Percentiles rank a stretch among this genome's conserved stretches.
phyloP scores from a whole-genome alignment of 2,888 invertebrate genomes.

The Mythimna vitellina region DNA sequence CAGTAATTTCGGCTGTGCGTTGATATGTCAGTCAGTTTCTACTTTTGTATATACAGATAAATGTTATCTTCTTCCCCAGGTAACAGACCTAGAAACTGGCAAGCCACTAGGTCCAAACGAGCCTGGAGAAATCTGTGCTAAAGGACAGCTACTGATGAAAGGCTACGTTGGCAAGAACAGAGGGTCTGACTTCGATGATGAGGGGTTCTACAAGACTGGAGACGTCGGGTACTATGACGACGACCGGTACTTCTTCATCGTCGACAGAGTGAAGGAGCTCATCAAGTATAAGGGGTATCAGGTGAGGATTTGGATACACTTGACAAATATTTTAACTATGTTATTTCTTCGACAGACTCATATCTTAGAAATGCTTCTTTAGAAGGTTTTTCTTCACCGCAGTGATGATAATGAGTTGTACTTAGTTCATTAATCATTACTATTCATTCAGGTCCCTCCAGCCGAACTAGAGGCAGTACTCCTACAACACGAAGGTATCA shows the following conservation, averaged over 20 bases:
- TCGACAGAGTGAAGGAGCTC: constrained; percentile 83
- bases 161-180: constrained; percentile 92
- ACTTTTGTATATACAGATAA: too few relatives aligned
- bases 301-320: constrained; percentile 64
- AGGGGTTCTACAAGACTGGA: constrained; percentile 94
- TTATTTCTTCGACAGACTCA: too few relatives aligned
- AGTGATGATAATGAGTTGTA: neutral
- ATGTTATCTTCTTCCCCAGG: constrained; percentile 68
- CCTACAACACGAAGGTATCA: constrained; percentile 92
- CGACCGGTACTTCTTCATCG: constrained; percentile 77
- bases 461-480: constrained; percentile 96
- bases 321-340: too few relatives aligned
- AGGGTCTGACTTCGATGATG: constrained; percentile 93
- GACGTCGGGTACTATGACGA: constrained; percentile 85
- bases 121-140: constrained; percentile 95
- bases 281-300: constrained; percentile 85
- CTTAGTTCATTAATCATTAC: neutral
- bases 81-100: constrained; percentile 91
- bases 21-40: too few relatives aligned
- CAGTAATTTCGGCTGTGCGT: too few relatives aligned
- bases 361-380: too few relatives aligned
- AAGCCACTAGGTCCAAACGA: constrained; percentile 91
- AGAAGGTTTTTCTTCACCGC: too few relatives aligned
- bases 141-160: constrained; percentile 94
- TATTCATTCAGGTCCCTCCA: constrained; percentile 92